These are phyloP conservation scores for Aspiorhynchus laticeps DNA, from an alignment of 2,113 vertebrate genomes.

Conservation along the genomic window DNA sequence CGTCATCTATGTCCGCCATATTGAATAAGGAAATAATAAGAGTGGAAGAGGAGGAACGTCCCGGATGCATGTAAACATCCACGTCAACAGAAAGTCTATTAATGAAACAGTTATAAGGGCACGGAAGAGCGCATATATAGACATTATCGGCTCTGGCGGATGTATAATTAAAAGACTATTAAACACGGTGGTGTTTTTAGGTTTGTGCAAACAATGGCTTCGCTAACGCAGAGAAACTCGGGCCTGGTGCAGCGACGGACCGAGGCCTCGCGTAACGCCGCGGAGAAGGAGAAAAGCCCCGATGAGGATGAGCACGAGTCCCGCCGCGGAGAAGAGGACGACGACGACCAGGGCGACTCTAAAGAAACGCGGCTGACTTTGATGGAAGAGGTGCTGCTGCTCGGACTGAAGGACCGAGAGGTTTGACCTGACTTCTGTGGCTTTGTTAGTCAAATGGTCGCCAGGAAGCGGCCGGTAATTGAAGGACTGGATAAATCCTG, in stretches of 20 bases:
- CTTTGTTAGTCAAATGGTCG: slow-evolving; percentile 23
- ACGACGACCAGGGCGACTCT: slow-evolving; percentile 89
- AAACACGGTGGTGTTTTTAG: slow-evolving; percentile 49
- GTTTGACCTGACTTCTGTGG: slow-evolving; percentile 66
- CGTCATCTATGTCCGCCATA: slow-evolving; percentile 88
- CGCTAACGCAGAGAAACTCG: slow-evolving; percentile 89
- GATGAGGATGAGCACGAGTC: slow-evolving; percentile 82
- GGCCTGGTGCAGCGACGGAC: slow-evolving; percentile 95
- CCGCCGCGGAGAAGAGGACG: slow-evolving; percentile 85
- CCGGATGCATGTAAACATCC: slow-evolving; percentile 48
- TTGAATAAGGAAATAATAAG: slow-evolving; percentile 76
- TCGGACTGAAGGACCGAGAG: slow-evolving; percentile 98
- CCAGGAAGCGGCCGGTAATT: background rate
- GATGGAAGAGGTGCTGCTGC: slow-evolving; percentile 95
- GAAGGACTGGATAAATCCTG: slow-evolving; percentile 17
- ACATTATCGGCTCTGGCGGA: slow-evolving; percentile 26
- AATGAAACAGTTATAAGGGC: slow-evolving; percentile 8
- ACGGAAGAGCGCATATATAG: background rate
- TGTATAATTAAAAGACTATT: slow-evolving; percentile 37
- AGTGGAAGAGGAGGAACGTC: slow-evolving; percentile 63
- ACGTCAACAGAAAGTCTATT: slow-evolving; percentile 48
- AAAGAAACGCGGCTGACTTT: slow-evolving; percentile 95
- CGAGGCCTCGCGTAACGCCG: slow-evolving; percentile 90
- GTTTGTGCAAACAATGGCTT: slow-evolving; percentile 78
- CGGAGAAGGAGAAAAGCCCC: slow-evolving; percentile 81